These are phyloP conservation scores for Cephus pygmeus DNA, from an alignment of 2,888 invertebrate species.

Conservation along the genomic window DNA sequence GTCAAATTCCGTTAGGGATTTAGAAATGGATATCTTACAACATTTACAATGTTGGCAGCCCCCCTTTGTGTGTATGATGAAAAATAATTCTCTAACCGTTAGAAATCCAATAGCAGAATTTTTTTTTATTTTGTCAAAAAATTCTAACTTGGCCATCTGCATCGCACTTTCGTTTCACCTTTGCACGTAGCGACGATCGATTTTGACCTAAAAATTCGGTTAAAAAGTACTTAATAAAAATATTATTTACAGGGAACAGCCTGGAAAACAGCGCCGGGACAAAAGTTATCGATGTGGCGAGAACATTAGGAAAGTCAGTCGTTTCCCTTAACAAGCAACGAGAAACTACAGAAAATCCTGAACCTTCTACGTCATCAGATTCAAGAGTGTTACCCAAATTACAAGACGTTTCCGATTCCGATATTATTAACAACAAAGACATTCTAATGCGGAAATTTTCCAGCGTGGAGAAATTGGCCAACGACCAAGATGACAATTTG, in stretches of 20 bases:
- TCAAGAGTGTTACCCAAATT: slow-evolving; percentile 7
- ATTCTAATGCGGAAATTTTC: slow-evolving; percentile 43
- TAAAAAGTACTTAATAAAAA: not conserved
- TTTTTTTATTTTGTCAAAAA: not conserved
- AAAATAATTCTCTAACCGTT: not conserved
- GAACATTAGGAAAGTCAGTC: not conserved
- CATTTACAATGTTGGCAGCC: not conserved
- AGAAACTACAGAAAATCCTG: not conserved
- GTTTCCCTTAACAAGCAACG: not conserved
- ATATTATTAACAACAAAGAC: slow-evolving; percentile 24
- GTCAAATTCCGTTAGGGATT: not conserved
- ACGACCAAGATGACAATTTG: slow-evolving; percentile 21
- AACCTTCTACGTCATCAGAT: not conserved
- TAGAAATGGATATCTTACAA: not conserved
- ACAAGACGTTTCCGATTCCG: not conserved
- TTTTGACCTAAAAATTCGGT: not conserved
- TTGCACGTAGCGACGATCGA: not conserved
- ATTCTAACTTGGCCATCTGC: not conserved
- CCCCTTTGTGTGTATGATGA: not conserved
- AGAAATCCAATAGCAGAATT: not conserved
- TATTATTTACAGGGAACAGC: not conserved
- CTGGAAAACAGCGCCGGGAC: not conserved
- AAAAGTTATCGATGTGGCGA: not conserved
- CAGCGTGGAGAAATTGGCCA: slow-evolving; percentile 37
- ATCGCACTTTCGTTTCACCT: not conserved